Evolutionary conservation across 2,797 vertebrate species (phyloP).

Genomic region (Phoxinus dragarum): DNA sequence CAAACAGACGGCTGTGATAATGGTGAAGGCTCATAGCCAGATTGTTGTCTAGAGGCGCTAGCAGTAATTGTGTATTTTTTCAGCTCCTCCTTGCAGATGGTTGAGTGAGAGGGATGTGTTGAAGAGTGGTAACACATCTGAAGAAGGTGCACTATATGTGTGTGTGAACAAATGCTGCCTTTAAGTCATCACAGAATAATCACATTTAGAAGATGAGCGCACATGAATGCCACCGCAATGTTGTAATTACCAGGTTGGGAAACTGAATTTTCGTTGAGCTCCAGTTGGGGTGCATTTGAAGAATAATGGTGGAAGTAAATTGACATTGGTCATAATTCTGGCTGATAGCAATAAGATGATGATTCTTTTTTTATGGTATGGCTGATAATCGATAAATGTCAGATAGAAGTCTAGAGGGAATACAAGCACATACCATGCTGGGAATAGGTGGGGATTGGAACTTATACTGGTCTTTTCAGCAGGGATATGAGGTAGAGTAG

Average conservation of each 20-base stretch:
- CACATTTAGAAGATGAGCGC: not conserved
- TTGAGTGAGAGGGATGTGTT: constrained; percentile 38
- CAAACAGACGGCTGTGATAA: constrained; percentile 20
- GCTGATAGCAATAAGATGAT: not conserved
- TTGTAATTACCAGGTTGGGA: not conserved
- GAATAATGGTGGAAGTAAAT: not conserved
- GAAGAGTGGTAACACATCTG: constrained; percentile 12
- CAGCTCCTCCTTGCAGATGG: constrained; percentile 39
- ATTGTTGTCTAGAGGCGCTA: constrained; percentile 33
- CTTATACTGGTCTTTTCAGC: not conserved
- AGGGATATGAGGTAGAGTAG: not conserved
- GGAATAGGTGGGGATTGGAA: too few species aligned
- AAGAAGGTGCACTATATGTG: constrained; percentile 2
- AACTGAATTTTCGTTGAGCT: not conserved
- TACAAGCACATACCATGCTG: not conserved
- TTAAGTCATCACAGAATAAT: constrained; percentile 17
- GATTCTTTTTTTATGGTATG: not conserved
- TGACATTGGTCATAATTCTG: not conserved
- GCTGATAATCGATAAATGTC: not conserved
- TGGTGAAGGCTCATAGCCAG: constrained; percentile 21
- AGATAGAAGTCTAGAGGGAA: not conserved
- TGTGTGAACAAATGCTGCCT: constrained; percentile 20
- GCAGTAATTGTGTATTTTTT: not conserved
- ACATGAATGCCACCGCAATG: not conserved
- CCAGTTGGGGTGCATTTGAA: not conserved